Evolutionary conservation across 2,888 invertebrate species (phyloP), one percentile per base, ranked within the genome.

Genomic region (Tanaodytes sp.): DNA sequence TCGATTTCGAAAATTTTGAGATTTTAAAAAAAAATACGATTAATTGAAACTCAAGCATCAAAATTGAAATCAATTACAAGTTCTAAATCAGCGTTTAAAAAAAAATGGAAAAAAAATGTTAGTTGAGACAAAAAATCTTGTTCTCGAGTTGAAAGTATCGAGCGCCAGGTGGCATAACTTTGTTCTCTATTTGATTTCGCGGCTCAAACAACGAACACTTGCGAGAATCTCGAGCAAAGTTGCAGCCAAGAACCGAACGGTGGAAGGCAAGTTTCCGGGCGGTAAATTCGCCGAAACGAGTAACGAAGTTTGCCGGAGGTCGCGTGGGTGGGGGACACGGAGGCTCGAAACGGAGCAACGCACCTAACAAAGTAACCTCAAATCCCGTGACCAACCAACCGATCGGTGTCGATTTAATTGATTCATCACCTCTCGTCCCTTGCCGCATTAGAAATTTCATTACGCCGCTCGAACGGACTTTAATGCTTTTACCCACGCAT

Each of bases 391-490:
- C 64, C 48, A 63, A 45, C 63, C 54, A 68, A 66, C 62, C 71
- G 62, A 64, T 73, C 59, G 70, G 72, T 66, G 63, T 66, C 64
- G 73, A 76, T 77, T 77, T 80, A 80, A 80, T 80, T 78, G 80
- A 74, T 66, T 66, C 63, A 68, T 45, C 67, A 64, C 75, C 74
- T 71, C n/a, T n/a, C 75, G 49, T 74, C 74, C 72, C 75, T 75
- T 71, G 74, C 73, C 72, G 72, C 77, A 76, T 75, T 75, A 76
- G 75, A 72, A 76, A 76, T 76, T 72, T 76, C 78, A 79, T 79
- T 79, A 76, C 62, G 59, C 68, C 74, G 73, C 72, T 71, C 73
- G 63, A 73, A 51, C 42, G 61, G 51, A 57, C 54, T 45, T 67
- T 55, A 71, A 69, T 58, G 52, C 59, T 63, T 40, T 67, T 49